Percentiles rank a stretch among this genome's conserved stretches.
Evolutionary conservation across 2,888 invertebrate genomes (phyloP).

Genomic region (Dromius quadrimaculatus): DNA sequence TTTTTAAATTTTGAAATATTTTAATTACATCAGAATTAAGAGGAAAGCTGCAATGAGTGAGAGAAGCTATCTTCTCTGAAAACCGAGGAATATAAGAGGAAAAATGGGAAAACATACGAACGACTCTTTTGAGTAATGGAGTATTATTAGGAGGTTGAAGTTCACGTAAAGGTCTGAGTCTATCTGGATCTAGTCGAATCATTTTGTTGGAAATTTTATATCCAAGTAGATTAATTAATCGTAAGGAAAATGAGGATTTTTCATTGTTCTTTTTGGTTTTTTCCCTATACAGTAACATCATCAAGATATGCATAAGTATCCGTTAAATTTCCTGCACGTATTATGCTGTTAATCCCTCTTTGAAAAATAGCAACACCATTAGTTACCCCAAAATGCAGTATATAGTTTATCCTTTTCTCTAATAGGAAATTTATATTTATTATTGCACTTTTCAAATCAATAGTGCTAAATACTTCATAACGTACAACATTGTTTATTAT

Average conservation of each 20-base stretch:
- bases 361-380: neutral
- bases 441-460: neutral
- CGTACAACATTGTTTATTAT: neutral
- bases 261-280: neutral
- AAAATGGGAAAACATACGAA: no score
- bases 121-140: no score
- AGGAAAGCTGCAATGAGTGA: no score
- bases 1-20: no score
- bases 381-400: slow-evolving; percentile 1
- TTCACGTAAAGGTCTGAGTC: no score
- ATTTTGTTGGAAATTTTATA: neutral
- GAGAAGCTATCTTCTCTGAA: no score
- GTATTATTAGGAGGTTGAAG: no score
- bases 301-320: neutral
- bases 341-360: neutral
- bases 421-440: neutral
- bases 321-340: neutral
- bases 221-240: neutral
- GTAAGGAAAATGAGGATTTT: neutral
- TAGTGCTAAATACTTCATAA: neutral
- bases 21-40: no score
- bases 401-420: neutral
- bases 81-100: no score
- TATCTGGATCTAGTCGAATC: neutral
- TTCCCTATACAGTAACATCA: no score